Conservation (phyloP, 1,140 invertebrate species). For the Ostrea denselamellosa region DNA sequence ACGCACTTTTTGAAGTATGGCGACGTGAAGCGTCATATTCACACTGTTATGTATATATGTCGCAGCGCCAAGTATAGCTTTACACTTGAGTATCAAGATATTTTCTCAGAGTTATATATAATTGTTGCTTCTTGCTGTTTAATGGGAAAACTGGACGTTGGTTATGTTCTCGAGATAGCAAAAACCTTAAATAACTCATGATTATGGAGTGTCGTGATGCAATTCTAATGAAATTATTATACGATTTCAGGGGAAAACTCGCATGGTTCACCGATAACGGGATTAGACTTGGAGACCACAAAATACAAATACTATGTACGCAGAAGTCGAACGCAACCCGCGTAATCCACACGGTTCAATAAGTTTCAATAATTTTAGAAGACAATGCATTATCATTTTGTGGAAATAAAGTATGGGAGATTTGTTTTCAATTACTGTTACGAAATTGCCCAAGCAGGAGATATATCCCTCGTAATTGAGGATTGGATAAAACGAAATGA, state of each 20-base stretch:
- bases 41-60: too few species aligned
- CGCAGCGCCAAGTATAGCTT: too few species aligned
- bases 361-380: conserved; percentile 6
- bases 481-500: conserved; percentile 10
- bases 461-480: neutral
- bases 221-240: neutral
- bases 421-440: conserved; percentile 30
- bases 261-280: neutral
- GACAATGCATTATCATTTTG: conserved; percentile 31
- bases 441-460: conserved; percentile 30
- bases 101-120: neutral
- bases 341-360: neutral
- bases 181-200: neutral
- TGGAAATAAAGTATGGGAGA: neutral
- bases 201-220: neutral
- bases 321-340: neutral
- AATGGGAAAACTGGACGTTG: neutral
- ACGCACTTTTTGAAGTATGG: too few species aligned
- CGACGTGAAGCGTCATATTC: too few species aligned
- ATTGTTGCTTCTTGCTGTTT: neutral
- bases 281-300: neutral
- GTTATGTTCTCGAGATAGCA: neutral
- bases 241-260: neutral
- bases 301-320: neutral
- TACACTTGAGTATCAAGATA: too few species aligned